Conservation (phyloP, 2,113 vertebrate genomes). For the Montifringilla adamsi region DNA sequence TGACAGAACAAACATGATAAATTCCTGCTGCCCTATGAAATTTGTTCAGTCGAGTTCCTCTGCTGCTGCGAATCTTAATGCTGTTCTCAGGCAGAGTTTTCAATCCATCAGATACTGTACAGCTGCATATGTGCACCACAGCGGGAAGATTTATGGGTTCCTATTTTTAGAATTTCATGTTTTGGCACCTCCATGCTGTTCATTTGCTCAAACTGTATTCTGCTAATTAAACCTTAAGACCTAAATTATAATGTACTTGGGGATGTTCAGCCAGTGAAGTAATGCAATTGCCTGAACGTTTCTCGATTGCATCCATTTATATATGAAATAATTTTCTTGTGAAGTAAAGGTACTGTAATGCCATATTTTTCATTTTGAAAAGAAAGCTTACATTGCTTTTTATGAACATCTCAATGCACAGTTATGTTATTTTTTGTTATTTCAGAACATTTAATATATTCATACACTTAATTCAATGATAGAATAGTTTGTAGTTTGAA, state of each 20-base stretch:
- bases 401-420: neutral
- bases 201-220: conserved; percentile 69
- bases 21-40: conserved; percentile 60
- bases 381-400: neutral
- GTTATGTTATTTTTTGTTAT: neutral
- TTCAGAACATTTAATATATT: neutral
- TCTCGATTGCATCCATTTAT: neutral
- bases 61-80: conserved; percentile 63
- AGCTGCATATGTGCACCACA: conserved; percentile 45
- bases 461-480: neutral
- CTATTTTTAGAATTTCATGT: conserved; percentile 70
- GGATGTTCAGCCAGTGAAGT: conserved; percentile 20
- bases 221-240: conserved; percentile 75
- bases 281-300: neutral
- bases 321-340: neutral
- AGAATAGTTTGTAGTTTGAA: neutral
- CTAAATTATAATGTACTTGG: conserved; percentile 62
- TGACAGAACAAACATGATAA: conserved; percentile 66
- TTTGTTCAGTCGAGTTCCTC: conserved; percentile 38
- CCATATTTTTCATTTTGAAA: neutral
- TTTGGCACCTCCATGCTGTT: conserved; percentile 60
- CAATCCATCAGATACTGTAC: conserved; percentile 59
- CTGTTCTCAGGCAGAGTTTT: conserved; percentile 23
- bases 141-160: conserved; percentile 69
- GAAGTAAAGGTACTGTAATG: neutral